Evolutionary conservation across 2,113 vertebrate species (phyloP), one percentile per base, ranked within the genome.

Genomic region (Coregonus clupeaformis): DNA sequence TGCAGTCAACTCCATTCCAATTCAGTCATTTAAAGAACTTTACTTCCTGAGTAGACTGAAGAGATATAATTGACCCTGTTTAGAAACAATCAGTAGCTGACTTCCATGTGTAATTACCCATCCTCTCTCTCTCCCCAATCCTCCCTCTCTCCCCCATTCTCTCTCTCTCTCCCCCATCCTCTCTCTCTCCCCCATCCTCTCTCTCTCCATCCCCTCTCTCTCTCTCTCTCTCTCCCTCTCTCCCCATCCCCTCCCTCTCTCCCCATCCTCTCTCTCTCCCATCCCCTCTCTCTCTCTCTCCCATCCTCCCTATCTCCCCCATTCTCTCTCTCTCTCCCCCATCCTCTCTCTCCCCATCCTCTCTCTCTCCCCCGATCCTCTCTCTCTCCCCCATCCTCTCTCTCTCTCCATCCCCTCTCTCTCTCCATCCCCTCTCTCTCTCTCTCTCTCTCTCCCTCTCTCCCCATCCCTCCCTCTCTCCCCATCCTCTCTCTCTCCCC

Each of bases 61-160:
- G 47, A 14, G 3, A 36, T 27, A 27, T 1, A 27, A 27, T 45
- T 45, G 42, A 45, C 42, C 9, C 42, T 11, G 5, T 45, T 45
- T 55, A 69, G 36, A 64, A 64, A 64, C 62, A 64, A 45, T 59
- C n/a, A 12, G 20, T 55, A 59, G 20, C 57, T 59, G 57, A 59
- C 6, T n/a, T 59, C 5, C 57, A 59, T 7, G 57, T 59, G 57
- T 7, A 11, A 5, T 59, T 59, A 4, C 13, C 47, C 14, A 49
- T 22, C n/a, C 6, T 59, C 55, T 59, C 14, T 59, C 27, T 66
- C 16, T 6, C 6, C 32, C 6, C n/a, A n/a, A 36, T 36, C 1
- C 32, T 36, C 32, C 7, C 57, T 55, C 45, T 22, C 4, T 4
- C 27, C 30, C 25, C n/a, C n/a, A n/a, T n/a, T n/a, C n/a, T n/a